Conservation (phyloP, 2,888 invertebrate genomes). For the Ceriagrion tenellum region DNA sequence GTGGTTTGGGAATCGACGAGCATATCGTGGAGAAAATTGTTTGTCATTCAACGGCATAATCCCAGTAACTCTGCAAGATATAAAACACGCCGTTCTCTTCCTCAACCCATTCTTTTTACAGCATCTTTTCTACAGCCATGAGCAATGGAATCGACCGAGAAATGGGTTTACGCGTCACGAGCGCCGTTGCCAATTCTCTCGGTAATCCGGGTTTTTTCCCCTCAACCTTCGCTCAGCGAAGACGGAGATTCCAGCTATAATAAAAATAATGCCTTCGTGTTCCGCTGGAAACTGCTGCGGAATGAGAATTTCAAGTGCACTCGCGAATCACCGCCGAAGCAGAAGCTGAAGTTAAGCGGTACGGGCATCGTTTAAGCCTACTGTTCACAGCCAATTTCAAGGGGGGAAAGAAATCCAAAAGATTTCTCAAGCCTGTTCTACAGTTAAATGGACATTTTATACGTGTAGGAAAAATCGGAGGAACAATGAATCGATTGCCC, state of each 20-base stretch:
- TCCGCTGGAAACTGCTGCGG: background rate
- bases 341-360: background rate
- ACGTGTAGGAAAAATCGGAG: background rate
- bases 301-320: slow-evolving; percentile 5
- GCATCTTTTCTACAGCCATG: background rate
- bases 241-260: background rate
- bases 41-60: background rate
- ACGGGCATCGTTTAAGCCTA: background rate
- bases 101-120: background rate
- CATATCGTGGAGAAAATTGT: background rate
- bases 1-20: too few relatives aligned
- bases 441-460: background rate
- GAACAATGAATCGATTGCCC: background rate
- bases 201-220: background rate
- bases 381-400: background rate
- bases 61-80: background rate
- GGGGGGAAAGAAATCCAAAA: too few relatives aligned
- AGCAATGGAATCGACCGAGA: slow-evolving; percentile 40
- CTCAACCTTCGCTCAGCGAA: background rate
- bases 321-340: background rate
- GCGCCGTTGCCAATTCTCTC: slow-evolving; percentile 53
- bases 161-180: background rate
- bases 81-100: background rate
- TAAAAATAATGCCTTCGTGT: background rate
- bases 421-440: background rate